These are phyloP conservation scores for Tolypeutes matacus DNA, from an alignment of 2,797 vertebrate species.

Conservation along the genomic window DNA sequence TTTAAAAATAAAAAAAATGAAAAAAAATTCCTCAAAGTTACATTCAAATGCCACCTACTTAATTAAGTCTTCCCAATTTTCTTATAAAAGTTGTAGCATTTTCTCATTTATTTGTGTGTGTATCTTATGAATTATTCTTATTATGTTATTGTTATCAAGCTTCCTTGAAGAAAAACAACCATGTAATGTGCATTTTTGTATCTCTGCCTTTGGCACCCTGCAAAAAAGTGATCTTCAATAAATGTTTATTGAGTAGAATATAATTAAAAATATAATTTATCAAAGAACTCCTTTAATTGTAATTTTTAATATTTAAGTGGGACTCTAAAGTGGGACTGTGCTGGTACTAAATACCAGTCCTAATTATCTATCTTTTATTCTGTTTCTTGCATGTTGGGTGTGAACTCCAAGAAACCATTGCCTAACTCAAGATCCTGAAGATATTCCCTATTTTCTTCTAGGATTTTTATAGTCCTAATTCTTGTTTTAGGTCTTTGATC, in stretches of 20 bases:
- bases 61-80: background rate
- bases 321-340: background rate
- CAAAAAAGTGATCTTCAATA: background rate
- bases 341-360: background rate
- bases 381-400: too few relatives aligned
- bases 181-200: background rate
- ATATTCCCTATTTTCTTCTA: too few relatives aligned
- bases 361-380: too few relatives aligned
- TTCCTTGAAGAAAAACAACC: background rate
- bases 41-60: background rate
- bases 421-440: too few relatives aligned
- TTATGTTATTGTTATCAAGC: background rate
- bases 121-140: background rate
- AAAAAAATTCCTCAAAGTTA: background rate
- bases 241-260: background rate
- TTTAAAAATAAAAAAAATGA: too few relatives aligned
- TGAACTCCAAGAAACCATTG: too few relatives aligned
- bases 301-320: background rate
- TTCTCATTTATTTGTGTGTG: background rate
- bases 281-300: background rate
- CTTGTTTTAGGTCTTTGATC: too few relatives aligned
- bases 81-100: background rate
- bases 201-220: background rate
- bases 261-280: slow-evolving; percentile 16
- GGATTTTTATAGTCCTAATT: too few relatives aligned